These are phyloP conservation scores for Brachyopa scutellaris DNA, from an alignment of 2,888 invertebrate species.

Conservation along the genomic window DNA sequence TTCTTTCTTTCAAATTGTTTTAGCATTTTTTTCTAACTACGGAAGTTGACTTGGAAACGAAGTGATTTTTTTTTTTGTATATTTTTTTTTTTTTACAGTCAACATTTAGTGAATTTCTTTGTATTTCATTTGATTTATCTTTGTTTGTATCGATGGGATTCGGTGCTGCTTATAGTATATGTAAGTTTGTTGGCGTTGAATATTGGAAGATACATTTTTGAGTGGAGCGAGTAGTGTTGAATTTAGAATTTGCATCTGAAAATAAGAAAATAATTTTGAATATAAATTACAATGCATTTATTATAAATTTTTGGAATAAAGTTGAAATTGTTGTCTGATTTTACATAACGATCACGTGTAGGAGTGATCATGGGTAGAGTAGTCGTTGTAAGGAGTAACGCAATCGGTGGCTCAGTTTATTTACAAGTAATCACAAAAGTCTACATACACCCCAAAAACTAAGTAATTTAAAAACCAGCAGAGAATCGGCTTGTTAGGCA, in stretches of 20 bases:
- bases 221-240: conserved; percentile 2
- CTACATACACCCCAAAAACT: too few species aligned
- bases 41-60: conserved; percentile 57
- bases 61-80: conserved; percentile 26
- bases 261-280: not conserved
- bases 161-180: conserved; percentile 65
- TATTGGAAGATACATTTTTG: conserved; percentile 42
- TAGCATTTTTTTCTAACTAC: conserved; percentile 62
- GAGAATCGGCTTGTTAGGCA: too few species aligned
- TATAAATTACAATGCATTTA: not conserved
- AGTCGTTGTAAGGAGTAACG: too few species aligned
- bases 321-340: too few species aligned
- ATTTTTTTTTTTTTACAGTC: conserved; percentile 44
- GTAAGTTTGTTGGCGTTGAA: conserved; percentile 36
- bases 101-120: conserved; percentile 25
- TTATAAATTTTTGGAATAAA: too few species aligned
- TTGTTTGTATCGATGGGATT: conserved; percentile 68
- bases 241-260: conserved; percentile 15
- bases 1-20: conserved; percentile 30
- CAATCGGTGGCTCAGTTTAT: too few species aligned
- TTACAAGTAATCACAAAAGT: too few species aligned
- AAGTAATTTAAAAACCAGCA: too few species aligned
- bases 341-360: too few species aligned
- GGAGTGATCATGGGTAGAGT: too few species aligned
- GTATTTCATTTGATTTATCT: conserved; percentile 17